Evolutionary conservation across 37 sponge, comb jelly and placozoan genomes (phyloP).

Genomic region (Axinella damicornis): DNA sequence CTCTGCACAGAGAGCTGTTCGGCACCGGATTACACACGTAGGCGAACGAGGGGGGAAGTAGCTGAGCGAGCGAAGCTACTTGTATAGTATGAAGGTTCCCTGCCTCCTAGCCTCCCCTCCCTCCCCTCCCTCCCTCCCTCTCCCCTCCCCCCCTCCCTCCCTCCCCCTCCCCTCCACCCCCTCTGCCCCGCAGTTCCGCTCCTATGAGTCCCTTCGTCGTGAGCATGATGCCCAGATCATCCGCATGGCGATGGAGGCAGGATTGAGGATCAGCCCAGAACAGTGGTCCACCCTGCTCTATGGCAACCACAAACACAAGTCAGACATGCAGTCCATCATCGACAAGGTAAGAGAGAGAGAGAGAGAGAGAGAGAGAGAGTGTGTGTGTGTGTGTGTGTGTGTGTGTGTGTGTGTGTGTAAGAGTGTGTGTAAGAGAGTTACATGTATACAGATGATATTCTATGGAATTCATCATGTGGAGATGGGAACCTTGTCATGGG

Average conservation of each 20-base stretch:
- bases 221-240: constrained; percentile 97
- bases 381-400: constrained; percentile 50
- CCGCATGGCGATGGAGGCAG: constrained; percentile 95
- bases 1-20: too few species aligned
- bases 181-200: constrained; percentile 65
- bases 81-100: background rate
- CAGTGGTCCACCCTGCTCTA: constrained; percentile 93
- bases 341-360: constrained; percentile 90
- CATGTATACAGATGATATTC: too few species aligned
- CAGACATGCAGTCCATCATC: constrained; percentile 98
- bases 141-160: too few species aligned
- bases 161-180: background rate
- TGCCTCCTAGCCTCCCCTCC: background rate
- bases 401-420: constrained; percentile 39
- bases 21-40: too few species aligned
- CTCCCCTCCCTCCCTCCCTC: background rate
- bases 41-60: too few species aligned
- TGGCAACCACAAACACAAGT: constrained; percentile 85
- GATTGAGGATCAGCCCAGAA: constrained; percentile 94
- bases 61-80: too few species aligned
- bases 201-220: constrained; percentile 84
- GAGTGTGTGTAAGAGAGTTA: too few species aligned
- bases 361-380: too few species aligned
- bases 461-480: too few species aligned
- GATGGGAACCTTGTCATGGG: too few species aligned